phyloP scores from a whole-genome alignment of 2,888 invertebrate species.

The Lycia hirtaria region DNA sequence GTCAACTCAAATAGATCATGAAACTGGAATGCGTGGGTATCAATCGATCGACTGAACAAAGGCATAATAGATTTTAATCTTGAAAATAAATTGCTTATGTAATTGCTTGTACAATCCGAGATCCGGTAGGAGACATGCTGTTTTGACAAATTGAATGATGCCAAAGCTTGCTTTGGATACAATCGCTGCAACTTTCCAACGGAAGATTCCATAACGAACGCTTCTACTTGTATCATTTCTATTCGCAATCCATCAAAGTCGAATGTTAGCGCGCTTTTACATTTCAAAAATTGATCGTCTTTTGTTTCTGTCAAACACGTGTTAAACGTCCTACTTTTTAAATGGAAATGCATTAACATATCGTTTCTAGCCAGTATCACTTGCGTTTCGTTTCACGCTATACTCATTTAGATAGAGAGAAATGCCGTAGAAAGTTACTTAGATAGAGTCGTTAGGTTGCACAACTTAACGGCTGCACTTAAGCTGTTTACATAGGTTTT shows the following conservation, averaged over 20 bases:
- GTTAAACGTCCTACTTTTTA: constrained; percentile 51
- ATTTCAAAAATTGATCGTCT: constrained; percentile 24
- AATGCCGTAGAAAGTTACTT: constrained; percentile 66
- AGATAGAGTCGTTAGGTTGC: constrained; percentile 57
- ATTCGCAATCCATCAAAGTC: constrained; percentile 24
- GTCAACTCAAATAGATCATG: constrained; percentile 31
- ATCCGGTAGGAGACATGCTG: constrained; percentile 32
- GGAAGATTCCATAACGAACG: constrained; percentile 30
- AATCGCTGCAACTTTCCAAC: constrained; percentile 42
- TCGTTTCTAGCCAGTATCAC: constrained; percentile 51
- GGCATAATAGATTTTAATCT: constrained; percentile 21
- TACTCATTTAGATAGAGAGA: constrained; percentile 66
- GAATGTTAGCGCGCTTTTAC: constrained; percentile 15
- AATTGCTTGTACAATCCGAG: constrained; percentile 25
- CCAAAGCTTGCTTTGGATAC: constrained; percentile 40
- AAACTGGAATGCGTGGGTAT: constrained; percentile 28
- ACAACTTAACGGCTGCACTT: constrained; percentile 53
- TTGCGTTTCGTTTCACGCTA: constrained; percentile 49
- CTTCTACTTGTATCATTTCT: constrained; percentile 12
- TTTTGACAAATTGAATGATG: constrained; percentile 42
- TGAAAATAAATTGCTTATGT: constrained; percentile 28
- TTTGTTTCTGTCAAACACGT: constrained; percentile 24
- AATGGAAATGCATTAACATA: constrained; percentile 51
- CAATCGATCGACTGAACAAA: constrained; percentile 30
- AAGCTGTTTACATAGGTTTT: constrained; percentile 52